phyloP scores from a whole-genome alignment of 2,888 invertebrate genomes.

The Carterocephalus palaemon region DNA sequence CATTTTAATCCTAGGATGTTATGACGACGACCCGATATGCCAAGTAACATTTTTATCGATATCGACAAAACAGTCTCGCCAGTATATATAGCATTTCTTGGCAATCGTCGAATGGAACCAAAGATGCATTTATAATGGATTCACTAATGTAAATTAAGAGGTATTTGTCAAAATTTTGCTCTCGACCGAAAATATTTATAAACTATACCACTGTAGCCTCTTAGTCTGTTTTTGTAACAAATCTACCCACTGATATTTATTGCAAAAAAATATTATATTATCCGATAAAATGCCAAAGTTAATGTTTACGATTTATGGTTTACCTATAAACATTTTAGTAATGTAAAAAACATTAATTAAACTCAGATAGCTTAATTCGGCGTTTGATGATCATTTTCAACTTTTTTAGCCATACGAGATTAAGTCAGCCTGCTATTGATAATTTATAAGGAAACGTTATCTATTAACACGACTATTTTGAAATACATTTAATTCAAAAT shows the following conservation, averaged over 20 bases:
- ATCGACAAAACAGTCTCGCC: conserved; percentile 2
- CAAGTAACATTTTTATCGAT: too few species aligned
- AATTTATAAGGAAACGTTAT: conserved; percentile 15
- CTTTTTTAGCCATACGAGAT: conserved; percentile 48
- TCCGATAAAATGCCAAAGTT: conserved; percentile 57
- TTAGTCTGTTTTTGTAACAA: conserved; percentile 50
- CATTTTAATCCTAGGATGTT: too few species aligned
- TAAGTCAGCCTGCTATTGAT: conserved; percentile 35
- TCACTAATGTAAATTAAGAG: conserved; percentile 77
- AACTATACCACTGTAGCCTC: conserved; percentile 52
- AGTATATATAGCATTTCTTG: background rate
- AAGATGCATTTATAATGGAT: conserved; percentile 69
- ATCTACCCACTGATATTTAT: conserved; percentile 15
- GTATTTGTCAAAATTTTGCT: conserved; percentile 74
- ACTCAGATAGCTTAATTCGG: conserved; percentile 66
- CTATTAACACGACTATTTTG: conserved; percentile 15
- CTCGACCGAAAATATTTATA: conserved; percentile 68
- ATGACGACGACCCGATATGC: too few species aligned
- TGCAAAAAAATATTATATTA: conserved; percentile 41
- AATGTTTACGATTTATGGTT: conserved; percentile 57
- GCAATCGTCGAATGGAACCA: conserved; percentile 48
- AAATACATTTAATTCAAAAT: conserved; percentile 11
- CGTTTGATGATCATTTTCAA: conserved; percentile 46
- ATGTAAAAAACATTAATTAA: conserved; percentile 67
- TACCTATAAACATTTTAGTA: conserved; percentile 62